A percentile compares a stretch with the other conserved stretches of the same genome.
Evolutionary conservation across 1,140 invertebrate species (phyloP).

Genomic region (Neodiprion pinetum): DNA sequence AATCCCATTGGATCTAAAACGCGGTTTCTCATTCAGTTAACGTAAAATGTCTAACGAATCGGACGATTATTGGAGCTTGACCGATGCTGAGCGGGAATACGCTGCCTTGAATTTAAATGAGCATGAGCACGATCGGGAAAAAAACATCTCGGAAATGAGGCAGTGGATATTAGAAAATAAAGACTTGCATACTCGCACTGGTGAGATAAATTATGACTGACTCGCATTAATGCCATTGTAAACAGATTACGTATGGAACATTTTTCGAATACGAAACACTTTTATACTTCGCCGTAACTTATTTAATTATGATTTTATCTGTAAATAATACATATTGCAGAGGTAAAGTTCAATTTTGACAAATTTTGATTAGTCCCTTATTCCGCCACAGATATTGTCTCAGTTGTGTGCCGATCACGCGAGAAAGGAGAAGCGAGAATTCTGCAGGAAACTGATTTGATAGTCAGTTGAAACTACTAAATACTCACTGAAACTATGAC

Average conservation of each 20-base stretch:
- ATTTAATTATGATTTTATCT: no score
- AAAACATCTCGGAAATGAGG: constrained; percentile 44
- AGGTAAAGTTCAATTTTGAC: no score
- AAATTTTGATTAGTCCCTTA: no score
- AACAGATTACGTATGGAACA: no score
- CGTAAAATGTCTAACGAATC: not conserved
- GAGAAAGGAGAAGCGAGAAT: no score
- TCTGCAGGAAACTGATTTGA: no score
- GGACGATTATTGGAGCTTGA: not conserved
- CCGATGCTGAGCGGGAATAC: constrained; percentile 27
- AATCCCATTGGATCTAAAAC: no score
- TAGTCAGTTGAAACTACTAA: no score
- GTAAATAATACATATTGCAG: no score
- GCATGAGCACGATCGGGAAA: constrained; percentile 34
- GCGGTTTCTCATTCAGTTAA: not conserved
- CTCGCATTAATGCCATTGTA: not conserved
- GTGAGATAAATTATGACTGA: constrained; percentile 30
- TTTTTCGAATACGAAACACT: not conserved
- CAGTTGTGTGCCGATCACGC: no score
- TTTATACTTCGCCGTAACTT: not conserved
- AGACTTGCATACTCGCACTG: constrained; percentile 36
- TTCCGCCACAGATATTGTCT: no score
- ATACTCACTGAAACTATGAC: no score
- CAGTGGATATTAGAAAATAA: constrained; percentile 42
- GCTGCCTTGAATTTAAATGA: constrained; percentile 51